These are phyloP conservation scores for Euphonia xanthogaster DNA, from an alignment of 2,797 vertebrate genomes.

Conservation along the genomic window DNA sequence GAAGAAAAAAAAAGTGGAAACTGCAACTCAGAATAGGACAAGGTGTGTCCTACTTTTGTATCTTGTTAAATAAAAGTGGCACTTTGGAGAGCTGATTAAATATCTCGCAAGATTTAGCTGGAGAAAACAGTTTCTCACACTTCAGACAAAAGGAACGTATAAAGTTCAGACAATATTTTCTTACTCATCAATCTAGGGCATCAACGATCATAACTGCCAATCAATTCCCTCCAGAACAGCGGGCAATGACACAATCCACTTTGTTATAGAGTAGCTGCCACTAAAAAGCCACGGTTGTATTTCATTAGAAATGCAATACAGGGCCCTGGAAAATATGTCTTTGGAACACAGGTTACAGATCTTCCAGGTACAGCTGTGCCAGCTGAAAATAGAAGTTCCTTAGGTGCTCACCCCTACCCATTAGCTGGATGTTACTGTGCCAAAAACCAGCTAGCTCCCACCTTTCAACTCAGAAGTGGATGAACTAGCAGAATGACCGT, in stretches of 20 bases:
- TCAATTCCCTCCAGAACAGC: background rate
- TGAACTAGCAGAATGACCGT: background rate
- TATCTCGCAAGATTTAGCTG: background rate
- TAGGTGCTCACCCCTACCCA: background rate
- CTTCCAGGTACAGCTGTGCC: background rate
- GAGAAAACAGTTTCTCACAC: background rate
- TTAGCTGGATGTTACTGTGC: background rate
- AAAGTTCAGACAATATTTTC: background rate
- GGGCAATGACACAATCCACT: background rate
- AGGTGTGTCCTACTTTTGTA: background rate
- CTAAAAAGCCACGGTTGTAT: background rate
- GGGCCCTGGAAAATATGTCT: background rate
- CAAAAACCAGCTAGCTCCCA: background rate
- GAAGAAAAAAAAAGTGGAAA: background rate
- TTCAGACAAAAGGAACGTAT: background rate
- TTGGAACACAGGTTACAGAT: background rate
- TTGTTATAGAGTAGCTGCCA: background rate
- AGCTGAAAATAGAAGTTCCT: background rate
- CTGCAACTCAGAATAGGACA: background rate
- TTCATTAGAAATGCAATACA: background rate
- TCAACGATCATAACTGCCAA: fast-evolving
- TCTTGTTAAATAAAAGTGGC: background rate
- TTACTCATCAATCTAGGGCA: background rate
- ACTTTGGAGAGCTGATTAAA: background rate
- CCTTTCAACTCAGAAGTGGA: background rate